Percentiles rank a stretch among this genome's conserved stretches.
Conservation (phyloP, 53 echinoderm and acorn worm species). For the Crossaster papposus region DNA sequence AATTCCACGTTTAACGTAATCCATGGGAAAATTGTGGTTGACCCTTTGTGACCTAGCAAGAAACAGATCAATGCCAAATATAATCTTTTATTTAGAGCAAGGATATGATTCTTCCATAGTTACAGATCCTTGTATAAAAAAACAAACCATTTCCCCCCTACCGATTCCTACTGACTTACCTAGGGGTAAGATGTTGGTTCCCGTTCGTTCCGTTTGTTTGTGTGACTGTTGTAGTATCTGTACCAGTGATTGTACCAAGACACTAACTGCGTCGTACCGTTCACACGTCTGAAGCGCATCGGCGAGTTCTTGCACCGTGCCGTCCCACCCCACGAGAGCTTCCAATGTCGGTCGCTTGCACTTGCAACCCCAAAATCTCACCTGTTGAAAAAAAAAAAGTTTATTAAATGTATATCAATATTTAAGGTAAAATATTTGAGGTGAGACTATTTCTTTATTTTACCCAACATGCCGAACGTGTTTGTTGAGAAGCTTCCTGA, state of each 20-base stretch:
- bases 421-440: background rate
- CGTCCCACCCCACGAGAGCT: conserved; percentile 40
- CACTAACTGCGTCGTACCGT: conserved; percentile 30
- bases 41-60: too few relatives aligned
- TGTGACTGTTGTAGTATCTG: conserved; percentile 15
- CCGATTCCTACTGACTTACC: conserved; percentile 2
- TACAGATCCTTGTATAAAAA: too few relatives aligned
- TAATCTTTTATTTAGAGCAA: too few relatives aligned
- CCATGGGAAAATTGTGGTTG: too few relatives aligned
- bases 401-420: background rate
- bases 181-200: conserved; percentile 19
- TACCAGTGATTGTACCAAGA: conserved; percentile 40
- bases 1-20: too few relatives aligned
- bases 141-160: too few relatives aligned
- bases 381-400: conserved; percentile 2
- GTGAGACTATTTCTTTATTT: background rate
- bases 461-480: too few relatives aligned
- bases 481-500: too few relatives aligned
- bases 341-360: conserved; percentile 45
- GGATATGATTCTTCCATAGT: too few relatives aligned
- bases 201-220: background rate
- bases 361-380: conserved; percentile 38
- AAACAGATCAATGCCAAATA: too few relatives aligned
- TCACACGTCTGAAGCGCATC: conserved; percentile 30
- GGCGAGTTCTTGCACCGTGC: conserved; percentile 31